Percentiles rank a stretch among this genome's conserved stretches.
These are phyloP conservation scores for Apogon hyalosoma DNA, from an alignment of 2,797 vertebrate species.

Conservation along the genomic window DNA sequence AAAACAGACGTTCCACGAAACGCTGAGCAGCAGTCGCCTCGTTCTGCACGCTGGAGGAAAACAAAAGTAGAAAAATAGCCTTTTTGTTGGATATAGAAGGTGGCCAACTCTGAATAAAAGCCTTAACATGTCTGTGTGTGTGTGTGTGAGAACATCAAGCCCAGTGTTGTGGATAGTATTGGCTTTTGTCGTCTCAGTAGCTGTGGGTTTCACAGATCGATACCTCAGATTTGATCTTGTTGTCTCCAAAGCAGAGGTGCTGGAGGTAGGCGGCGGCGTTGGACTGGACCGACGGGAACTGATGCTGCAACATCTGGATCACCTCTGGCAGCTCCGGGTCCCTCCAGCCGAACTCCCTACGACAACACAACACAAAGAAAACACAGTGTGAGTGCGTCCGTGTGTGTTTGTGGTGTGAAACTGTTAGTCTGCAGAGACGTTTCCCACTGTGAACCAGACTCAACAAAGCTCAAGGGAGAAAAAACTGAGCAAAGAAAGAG, in stretches of 20 bases:
- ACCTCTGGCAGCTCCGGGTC: constrained; percentile 99
- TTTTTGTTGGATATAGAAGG: constrained; percentile 3
- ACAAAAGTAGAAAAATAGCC: no score
- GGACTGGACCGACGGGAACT: constrained; percentile 99
- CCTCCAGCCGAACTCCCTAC: constrained; percentile 98
- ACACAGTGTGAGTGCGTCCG: not conserved
- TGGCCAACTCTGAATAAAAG: not conserved
- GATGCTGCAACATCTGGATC: constrained; percentile 99
- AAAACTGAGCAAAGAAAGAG: constrained; percentile 16
- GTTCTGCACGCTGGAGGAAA: constrained; percentile 1
- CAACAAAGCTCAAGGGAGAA: constrained; percentile 36
- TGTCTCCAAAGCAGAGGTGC: constrained; percentile 98
- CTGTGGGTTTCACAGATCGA: constrained; percentile 10
- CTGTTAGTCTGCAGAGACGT: constrained; percentile 27
- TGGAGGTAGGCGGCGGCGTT: constrained; percentile 99
- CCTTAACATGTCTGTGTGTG: not conserved
- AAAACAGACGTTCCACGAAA: not conserved
- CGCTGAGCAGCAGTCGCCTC: constrained; percentile 2
- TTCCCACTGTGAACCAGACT: constrained; percentile 43
- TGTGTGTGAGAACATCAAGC: not conserved
- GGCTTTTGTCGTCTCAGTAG: no score
- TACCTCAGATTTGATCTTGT: constrained; percentile 98
- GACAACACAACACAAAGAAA: constrained; percentile 48
- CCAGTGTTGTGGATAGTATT: not conserved
- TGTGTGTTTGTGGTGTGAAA: constrained; percentile 14